Conservation (phyloP, 2,797 vertebrate species). For the Muraenolepis orangiensis region DNA sequence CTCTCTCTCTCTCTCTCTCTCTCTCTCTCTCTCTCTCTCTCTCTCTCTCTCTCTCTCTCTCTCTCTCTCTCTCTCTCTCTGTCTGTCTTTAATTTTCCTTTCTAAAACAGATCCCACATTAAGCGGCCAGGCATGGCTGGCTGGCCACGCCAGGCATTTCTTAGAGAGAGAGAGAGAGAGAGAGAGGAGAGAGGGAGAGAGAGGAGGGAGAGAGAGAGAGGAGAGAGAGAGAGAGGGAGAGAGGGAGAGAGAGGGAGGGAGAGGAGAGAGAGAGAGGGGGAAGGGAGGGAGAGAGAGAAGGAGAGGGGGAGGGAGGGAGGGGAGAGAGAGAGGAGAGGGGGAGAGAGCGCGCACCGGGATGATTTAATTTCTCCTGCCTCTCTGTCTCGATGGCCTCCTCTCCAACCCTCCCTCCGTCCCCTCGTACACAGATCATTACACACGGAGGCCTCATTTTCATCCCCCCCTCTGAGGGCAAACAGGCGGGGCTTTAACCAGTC, state of each 20-base stretch:
- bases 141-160: too few species aligned
- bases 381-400: conserved; percentile 68
- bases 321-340: too few species aligned
- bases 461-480: conserved; percentile 68
- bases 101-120: conserved; percentile 70
- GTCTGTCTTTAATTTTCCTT: conserved; percentile 71
- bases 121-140: conserved; percentile 63
- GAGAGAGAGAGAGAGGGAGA: too few species aligned
- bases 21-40: conserved; percentile 1
- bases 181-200: too few species aligned
- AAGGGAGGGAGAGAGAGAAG: too few species aligned
- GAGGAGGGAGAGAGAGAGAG: too few species aligned
- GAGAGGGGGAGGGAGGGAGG: too few species aligned
- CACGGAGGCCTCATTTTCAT: conserved; percentile 78
- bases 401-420: conserved; percentile 45
- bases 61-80: conserved; percentile 42
- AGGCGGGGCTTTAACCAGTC: conserved; percentile 72
- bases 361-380: conserved; percentile 72
- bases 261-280: too few species aligned
- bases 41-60: conserved; percentile 33
- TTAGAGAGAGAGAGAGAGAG: too few species aligned
- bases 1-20: conserved; percentile 56
- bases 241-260: too few species aligned
- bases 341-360: conserved; percentile 66
- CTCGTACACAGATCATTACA: conserved; percentile 80